Conservation (phyloP, 2,888 invertebrate species). For the Acanthococcus lagerstroemiae region DNA sequence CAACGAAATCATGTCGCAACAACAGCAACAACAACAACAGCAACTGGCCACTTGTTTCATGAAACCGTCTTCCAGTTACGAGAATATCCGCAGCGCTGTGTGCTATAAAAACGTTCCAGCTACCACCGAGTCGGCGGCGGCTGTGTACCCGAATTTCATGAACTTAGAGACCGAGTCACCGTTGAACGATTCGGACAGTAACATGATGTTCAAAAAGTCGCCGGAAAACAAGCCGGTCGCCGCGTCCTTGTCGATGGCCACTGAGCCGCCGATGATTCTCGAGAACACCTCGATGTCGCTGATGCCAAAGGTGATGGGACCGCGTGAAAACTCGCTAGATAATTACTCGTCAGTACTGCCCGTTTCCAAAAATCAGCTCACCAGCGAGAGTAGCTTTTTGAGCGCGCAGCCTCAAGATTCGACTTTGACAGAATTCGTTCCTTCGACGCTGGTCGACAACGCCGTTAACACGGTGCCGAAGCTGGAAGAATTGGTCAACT, state of each 20-base stretch:
- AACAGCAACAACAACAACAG: conserved; percentile 6
- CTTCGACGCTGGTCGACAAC: background rate
- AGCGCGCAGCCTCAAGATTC: background rate
- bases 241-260: background rate
- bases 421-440: background rate
- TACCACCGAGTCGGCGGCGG: background rate
- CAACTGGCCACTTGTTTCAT: background rate
- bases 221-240: background rate
- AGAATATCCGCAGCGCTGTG: background rate
- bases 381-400: background rate
- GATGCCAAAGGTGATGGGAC: background rate
- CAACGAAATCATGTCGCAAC: background rate
- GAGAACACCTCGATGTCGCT: background rate
- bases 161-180: background rate
- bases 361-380: background rate
- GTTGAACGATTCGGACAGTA: no score
- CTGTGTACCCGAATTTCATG: conserved; percentile 6
- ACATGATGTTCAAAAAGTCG: background rate
- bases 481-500: conserved; percentile 52
- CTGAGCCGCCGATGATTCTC: background rate
- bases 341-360: background rate
- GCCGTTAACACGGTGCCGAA: conserved; percentile 41
- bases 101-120: conserved; percentile 1
- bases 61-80: conserved; percentile 1
- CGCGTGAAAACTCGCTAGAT: background rate